phyloP scores from a whole-genome alignment of 2,113 vertebrate species.

The Brachypteracias leptosomus region DNA sequence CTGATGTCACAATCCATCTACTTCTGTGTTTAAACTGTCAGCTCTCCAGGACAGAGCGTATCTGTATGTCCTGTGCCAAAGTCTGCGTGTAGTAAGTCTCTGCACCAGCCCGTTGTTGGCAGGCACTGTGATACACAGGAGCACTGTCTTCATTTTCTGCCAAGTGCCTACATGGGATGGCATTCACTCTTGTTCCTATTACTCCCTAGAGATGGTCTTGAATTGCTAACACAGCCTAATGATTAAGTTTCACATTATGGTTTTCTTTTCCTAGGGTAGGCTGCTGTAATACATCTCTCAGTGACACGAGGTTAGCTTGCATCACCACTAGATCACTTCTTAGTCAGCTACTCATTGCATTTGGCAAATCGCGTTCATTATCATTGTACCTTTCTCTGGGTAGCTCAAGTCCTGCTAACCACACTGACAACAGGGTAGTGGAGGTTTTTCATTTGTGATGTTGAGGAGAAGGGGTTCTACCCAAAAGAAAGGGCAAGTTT shows the following conservation, averaged over 20 bases:
- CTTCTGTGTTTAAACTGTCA: background rate
- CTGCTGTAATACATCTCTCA: background rate
- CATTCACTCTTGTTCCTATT: background rate
- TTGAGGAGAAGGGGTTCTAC: background rate
- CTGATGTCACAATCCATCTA: background rate
- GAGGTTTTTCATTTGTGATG: background rate
- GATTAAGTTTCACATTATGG: background rate
- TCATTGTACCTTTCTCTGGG: background rate
- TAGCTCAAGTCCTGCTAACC: background rate
- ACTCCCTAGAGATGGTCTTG: background rate
- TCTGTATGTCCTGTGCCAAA: background rate
- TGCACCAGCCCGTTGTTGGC: background rate
- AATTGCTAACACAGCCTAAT: background rate
- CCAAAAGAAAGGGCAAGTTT: background rate
- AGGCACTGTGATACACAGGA: background rate
- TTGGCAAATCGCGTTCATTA: background rate
- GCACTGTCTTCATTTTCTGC: background rate
- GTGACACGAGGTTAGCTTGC: background rate
- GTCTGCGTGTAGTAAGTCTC: background rate
- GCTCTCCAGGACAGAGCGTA: background rate
- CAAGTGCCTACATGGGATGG: background rate
- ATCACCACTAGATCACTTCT: background rate
- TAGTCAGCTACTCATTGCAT: fast-evolving
- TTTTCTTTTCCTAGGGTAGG: background rate
- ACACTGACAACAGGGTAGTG: background rate